Base-by-base conservation (phyloP, 1,140 invertebrate species). In the Artemia franciscana region DNA sequence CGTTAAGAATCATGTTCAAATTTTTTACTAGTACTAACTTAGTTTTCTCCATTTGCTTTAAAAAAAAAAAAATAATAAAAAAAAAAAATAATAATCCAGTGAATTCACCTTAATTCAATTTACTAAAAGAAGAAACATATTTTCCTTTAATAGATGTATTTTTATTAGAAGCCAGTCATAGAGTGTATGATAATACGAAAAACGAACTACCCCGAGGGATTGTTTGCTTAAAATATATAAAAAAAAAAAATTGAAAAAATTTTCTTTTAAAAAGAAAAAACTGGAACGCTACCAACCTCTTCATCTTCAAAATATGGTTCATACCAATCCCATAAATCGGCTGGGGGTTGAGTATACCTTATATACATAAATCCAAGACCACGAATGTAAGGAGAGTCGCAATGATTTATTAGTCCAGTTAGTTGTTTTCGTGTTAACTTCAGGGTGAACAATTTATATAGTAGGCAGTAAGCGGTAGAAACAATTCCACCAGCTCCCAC, bases 401-500 rank as follows among this genome's bases (percentile, higher is more conserved):
- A 80, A 75, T 97, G 94, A 69, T 88, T 91, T 66, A 98, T 83
- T 56, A 99, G 80, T 58, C 91, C 91, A 73, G 90, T 92, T 58
- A 99, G 77, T 75, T 99, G 96, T 74, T 98, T 98, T 59, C 94
- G 80, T 7, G 95, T 98, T 63, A 99, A 77, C 68, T 89, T 86
- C 67, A 98, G 74, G 4, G 94, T 98, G 74, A 94, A 98, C 63
- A 99, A 76, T 78, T 98, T 98, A 74, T 96, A 99, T 5, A 99
- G 79, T n/a, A 98, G 78, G 74, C 92, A 96, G 74, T 91, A 97
- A 0, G 95, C 93, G 65, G 94, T 97, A 4, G 91, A 96, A 9
- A 99, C 95, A 66, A 99, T 98, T 25, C 96, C 96, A 62, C 96
- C 95, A 62, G 93, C 93, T 60, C 95, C 95, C 57, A 98, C 95